Evolutionary conservation across 1,140 invertebrate species (phyloP).

Genomic region (Cydia strobilella): DNA sequence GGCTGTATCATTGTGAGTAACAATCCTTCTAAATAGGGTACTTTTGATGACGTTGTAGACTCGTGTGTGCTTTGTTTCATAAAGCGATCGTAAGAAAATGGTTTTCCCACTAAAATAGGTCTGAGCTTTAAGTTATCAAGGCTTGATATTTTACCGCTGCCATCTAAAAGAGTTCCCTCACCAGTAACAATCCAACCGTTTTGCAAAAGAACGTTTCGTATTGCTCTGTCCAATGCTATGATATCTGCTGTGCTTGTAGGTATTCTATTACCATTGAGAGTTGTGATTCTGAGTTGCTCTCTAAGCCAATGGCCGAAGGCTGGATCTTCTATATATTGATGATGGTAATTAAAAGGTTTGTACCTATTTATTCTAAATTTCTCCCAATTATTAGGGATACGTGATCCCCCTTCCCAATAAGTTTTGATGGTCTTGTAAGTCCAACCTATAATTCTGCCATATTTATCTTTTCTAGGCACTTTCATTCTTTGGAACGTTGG

Average conservation of each 20-base stretch:
- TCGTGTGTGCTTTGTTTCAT: slow-evolving; percentile 22
- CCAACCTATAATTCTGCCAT: background rate
- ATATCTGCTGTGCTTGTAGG: slow-evolving; percentile 36
- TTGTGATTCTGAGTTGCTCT: slow-evolving; percentile 37
- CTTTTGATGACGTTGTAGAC: slow-evolving; percentile 11
- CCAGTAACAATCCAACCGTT: slow-evolving; percentile 42
- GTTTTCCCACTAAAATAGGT: slow-evolving; percentile 49
- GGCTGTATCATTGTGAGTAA: slow-evolving; percentile 42
- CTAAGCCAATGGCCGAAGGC: slow-evolving; percentile 47
- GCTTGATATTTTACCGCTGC: slow-evolving; percentile 38
- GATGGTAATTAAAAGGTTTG: background rate
- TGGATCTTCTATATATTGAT: background rate
- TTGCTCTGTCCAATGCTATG: slow-evolving; percentile 39
- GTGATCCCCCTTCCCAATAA: background rate
- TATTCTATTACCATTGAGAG: background rate
- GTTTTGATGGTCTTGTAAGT: background rate
- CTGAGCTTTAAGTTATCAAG: slow-evolving; percentile 44
- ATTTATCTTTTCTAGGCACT: background rate
- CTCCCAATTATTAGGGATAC: background rate
- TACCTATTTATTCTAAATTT: background rate
- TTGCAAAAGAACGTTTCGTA: slow-evolving; percentile 35
- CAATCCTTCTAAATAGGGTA: slow-evolving; percentile 47
- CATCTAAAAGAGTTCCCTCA: slow-evolving; percentile 43
- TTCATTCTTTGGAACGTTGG: background rate
- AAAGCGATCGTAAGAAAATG: slow-evolving; percentile 39